These are phyloP conservation scores for Aphelenchoides besseyi DNA, from an alignment of 1,140 invertebrate species.

Conservation along the genomic window DNA sequence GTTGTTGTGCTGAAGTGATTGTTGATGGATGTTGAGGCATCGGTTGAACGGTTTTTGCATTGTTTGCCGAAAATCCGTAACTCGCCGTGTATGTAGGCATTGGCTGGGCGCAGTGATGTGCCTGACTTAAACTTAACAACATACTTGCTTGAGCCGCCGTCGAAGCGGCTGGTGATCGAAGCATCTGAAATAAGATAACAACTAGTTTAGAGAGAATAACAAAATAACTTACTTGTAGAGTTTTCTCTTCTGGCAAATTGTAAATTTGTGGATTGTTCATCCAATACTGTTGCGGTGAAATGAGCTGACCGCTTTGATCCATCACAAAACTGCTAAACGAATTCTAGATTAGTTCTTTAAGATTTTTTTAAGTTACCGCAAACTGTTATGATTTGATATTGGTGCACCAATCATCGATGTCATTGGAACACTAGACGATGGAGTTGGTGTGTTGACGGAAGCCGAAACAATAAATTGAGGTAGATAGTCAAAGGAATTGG, in stretches of 20 bases:
- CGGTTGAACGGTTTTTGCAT: conserved; percentile 22
- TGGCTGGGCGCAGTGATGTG: neutral
- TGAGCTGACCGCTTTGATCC: conserved; percentile 30
- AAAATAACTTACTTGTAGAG: conserved; percentile 1
- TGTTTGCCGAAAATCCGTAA: neutral
- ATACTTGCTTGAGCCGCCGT: conserved; percentile 6
- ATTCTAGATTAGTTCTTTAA: neutral
- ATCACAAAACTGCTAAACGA: conserved; percentile 24
- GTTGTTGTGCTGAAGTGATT: neutral
- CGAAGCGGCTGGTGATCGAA: conserved; percentile 10
- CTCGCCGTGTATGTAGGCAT: neutral
- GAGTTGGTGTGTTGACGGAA: neutral
- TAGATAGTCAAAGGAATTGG: conserved; percentile 32
- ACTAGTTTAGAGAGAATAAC: neutral
- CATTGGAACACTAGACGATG: neutral
- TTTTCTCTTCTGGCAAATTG: conserved; percentile 18
- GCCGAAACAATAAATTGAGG: conserved; percentile 37
- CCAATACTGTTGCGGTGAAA: conserved; percentile 10
- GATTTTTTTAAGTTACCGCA: neutral
- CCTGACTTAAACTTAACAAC: conserved; percentile 6
- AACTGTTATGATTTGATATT: neutral
- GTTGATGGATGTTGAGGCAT: neutral
- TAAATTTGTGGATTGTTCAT: conserved; percentile 17
- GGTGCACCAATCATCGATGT: neutral
- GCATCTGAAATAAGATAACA: neutral